A percentile compares a stretch with the other conserved stretches of the same genome.
Evolutionary conservation across 2,797 vertebrate genomes (phyloP).

Genomic region (Characodon lateralis): DNA sequence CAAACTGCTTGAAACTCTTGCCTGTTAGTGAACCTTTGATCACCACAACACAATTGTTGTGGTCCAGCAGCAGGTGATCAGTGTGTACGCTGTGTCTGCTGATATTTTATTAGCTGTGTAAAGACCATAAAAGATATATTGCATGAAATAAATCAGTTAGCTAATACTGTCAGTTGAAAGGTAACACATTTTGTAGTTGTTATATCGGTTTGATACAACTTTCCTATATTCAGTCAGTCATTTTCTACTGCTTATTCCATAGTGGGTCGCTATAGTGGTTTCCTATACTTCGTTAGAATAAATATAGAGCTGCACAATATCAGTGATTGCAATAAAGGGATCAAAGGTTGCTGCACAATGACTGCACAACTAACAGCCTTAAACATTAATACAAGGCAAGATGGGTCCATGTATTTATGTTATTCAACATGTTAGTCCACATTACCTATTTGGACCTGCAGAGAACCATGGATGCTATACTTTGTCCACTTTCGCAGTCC

Average conservation of each 20-base stretch:
- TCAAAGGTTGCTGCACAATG: neutral
- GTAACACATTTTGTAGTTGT: neutral
- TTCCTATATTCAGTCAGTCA: neutral
- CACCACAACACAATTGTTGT: constrained; percentile 1
- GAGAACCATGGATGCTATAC: neutral
- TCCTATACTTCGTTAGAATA: neutral
- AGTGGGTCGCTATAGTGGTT: too few species aligned
- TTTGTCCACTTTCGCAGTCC: constrained; percentile 6
- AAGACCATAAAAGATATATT: neutral
- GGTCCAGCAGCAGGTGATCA: neutral
- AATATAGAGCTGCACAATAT: neutral
- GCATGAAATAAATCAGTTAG: neutral
- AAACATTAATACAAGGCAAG: neutral
- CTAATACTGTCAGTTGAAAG: neutral
- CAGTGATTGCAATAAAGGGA: neutral
- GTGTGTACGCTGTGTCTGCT: constrained; percentile 1
- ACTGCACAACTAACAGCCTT: neutral
- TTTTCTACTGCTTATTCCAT: too few species aligned
- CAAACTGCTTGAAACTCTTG: neutral
- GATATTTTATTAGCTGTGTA: neutral
- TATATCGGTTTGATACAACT: neutral
- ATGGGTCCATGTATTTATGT: neutral
- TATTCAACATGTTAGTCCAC: constrained; percentile 3
- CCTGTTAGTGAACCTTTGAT: constrained; percentile 6
- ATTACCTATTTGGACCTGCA: neutral